phyloP scores from a whole-genome alignment of 2,888 invertebrate genomes.

The Macroteleia sp. region DNA sequence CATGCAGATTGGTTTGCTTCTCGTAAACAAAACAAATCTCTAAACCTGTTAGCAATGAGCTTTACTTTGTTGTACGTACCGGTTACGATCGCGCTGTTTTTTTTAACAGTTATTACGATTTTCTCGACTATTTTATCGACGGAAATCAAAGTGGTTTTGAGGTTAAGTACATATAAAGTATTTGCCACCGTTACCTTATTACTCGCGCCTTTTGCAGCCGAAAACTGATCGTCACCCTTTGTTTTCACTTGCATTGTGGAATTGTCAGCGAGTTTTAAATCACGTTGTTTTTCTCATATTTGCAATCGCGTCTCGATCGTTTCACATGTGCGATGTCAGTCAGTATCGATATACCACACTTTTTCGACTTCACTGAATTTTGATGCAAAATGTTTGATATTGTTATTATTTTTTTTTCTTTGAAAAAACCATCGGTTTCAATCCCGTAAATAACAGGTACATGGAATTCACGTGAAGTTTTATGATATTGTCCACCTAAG shows the following conservation, averaged over 20 bases:
- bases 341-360: constrained; percentile 37
- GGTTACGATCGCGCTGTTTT: no score
- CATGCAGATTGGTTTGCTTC: no score
- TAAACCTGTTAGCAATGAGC: no score
- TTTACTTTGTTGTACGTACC: no score
- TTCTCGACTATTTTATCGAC: constrained; percentile 18
- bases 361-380: not conserved
- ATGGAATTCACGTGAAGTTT: no score
- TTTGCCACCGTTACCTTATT: no score
- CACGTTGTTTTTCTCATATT: not conserved
- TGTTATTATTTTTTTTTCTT: not conserved
- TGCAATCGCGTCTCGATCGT: not conserved
- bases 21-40: not conserved
- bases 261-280: constrained; percentile 18
- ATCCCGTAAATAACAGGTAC: no score
- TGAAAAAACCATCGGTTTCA: constrained; percentile 3
- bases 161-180: no score
- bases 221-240: no score
- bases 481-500: no score
- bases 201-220: no score
- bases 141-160: constrained; percentile 10
- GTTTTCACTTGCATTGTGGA: not conserved
- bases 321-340: constrained; percentile 53
- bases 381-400: not conserved
- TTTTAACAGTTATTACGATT: not conserved